Evolutionary conservation across 2,797 vertebrate genomes (phyloP).

Genomic region (Euphonia xanthogaster): DNA sequence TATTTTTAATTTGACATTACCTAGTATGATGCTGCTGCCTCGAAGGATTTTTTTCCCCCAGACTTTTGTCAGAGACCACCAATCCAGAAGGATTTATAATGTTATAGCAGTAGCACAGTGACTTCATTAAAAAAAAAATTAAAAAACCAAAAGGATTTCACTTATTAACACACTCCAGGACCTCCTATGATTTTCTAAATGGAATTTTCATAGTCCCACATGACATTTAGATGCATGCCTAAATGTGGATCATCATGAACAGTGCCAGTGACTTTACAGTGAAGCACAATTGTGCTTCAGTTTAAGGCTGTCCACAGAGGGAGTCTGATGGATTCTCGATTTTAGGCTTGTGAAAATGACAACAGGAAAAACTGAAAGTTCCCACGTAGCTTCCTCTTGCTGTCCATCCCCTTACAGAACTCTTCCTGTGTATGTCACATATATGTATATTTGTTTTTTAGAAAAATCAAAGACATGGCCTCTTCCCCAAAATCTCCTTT

Average conservation of each 20-base stretch:
- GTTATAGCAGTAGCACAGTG: not conserved
- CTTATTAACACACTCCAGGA: not conserved
- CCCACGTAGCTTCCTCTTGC: not conserved
- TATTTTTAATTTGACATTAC: conserved; percentile 21
- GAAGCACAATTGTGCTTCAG: not conserved
- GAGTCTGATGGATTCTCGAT: not conserved
- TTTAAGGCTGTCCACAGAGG: not conserved
- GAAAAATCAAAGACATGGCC: not conserved
- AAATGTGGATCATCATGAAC: not conserved
- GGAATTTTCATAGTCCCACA: not conserved
- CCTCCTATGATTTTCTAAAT: conserved; percentile 8
- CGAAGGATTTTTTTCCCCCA: not conserved
- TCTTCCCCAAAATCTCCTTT: not conserved
- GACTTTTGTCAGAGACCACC: not conserved
- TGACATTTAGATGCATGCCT: not conserved
- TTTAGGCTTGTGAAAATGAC: not conserved
- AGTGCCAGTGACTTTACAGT: not conserved
- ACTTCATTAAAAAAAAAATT: not conserved
- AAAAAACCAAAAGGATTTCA: not conserved
- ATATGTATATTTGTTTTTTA: not conserved
- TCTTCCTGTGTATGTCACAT: not conserved
- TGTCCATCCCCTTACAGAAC: not conserved
- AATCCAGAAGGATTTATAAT: not conserved
- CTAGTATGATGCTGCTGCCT: not conserved
- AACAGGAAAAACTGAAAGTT: not conserved